Base-by-base conservation (phyloP, 2,797 vertebrate species). In the Spheniscus humboldti region DNA sequence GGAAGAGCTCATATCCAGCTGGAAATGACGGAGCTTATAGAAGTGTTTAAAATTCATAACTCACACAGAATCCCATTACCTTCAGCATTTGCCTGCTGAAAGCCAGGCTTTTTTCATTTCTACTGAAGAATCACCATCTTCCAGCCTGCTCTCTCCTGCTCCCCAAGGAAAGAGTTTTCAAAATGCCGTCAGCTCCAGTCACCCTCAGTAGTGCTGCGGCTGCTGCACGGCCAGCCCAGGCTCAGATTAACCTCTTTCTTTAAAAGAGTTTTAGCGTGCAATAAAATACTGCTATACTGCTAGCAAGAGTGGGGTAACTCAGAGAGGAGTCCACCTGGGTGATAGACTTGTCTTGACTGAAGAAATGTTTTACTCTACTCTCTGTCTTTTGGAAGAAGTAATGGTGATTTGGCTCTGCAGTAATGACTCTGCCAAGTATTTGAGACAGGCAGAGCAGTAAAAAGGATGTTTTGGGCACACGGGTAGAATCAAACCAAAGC, bases 31-130 rank as follows among this genome's bases (percentile, higher is more conserved):
- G 71, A 73, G 87, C 95, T 97, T 94, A 77, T 60, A 39, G 66
- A 74, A 74, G 82, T 81, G 78, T 96, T 97, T 96, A 94, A 96
- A 97, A 97, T 94, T 96, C 96, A 92, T 97, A 92, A 83, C 92
- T 94, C 83, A 9, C 69, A 78, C 93, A 52, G 96, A 96, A 96
- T 97, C 77, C 96, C 92, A 92, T 97, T 96, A 88, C 91, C 84
- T 88, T 28, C 93, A 91, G 82, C 86, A 6, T 80, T 92, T 87
- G 68, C 96, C 84, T 93, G 77, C 90, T 91, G 90, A 88, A 93
- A 91, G 92, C 80, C 74, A 23, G 43, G 82, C 92, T 95, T 72
- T 77, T 78, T 67, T 89, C 90, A 37, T 92, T 88, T 57, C 95
- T 82, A 3, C 78, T 77, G 67, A 64, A 67, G 90, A 72, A 86